Evolutionary conservation across 2,888 invertebrate species (phyloP), one percentile per base, ranked within the genome.

Genomic region (Standfussiana lucernea): DNA sequence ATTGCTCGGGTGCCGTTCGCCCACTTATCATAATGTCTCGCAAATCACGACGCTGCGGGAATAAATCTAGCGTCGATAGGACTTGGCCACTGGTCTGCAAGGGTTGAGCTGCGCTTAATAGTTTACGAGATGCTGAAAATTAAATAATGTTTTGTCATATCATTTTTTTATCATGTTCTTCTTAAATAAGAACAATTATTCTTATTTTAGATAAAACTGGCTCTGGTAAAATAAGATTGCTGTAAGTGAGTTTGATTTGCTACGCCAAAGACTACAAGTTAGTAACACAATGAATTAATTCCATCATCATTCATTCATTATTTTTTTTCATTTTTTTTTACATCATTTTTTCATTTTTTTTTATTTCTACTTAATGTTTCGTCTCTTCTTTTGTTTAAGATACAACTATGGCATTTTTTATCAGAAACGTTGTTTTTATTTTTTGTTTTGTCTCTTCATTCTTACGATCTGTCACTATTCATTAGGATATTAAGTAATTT

Each of bases 1-100:
- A 95, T 95, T 95, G 95, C 93, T 91, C 89, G 91, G 90, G 89
- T 91, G 93, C 93, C 93, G 92, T 91, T 93, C 93, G 93, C 92
- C 95, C 95, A 96, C 96, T 96, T 96, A 96, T 96, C 96, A 96
- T 96, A 96, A 95, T 95, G 95, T 94, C 96, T 95, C 95, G 95
- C 95, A 96, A 96, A 96, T 96, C 96, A 96, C 93, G 92, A 92
- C 91, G 89, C 89, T 84, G 89, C 88, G 90, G 90, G 94, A 92
- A 95, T 96, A 96, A 96, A 96, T 96, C 95, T 93, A 92, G 82
- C 86, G 89, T 92, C 93, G 93, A 95, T 94, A 94, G 93, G 89
- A 88, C 88, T 90, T 91, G 90, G 88, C 87, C 87, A 86, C 88
- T 83, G 84, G 78, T 73, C 82, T 59, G 74, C 76, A 78, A 87